Evolutionary conservation across 2,797 vertebrate genomes (phyloP), one percentile per base, ranked within the genome.

Genomic region (Eulemur mongoz): DNA sequence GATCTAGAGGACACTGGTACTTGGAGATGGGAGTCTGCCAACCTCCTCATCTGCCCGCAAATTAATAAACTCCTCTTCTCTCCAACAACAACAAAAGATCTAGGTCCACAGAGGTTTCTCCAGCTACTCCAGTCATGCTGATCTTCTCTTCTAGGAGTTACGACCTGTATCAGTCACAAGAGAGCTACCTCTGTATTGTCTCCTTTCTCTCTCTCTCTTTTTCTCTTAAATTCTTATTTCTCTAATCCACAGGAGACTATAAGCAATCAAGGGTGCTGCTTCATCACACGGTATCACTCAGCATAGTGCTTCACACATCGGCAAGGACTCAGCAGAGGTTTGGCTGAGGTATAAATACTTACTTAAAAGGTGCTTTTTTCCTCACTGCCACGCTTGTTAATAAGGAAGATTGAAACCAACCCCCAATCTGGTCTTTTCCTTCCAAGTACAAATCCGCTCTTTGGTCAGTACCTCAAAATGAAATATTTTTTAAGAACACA

Each of bases 391-490:
- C 99, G 4, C 99, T 99, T n/a, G 99, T 99, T 92, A 99, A 98
- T 23, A 99, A 98, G 12, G 99, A 99, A 1, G 99, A 99, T 93
- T 99, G 99, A 97, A 99, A 99, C 99, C 99, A 99, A 8, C 99
- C 99, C 40, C 99, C 99, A 1, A 99, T 98, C 94, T 99, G 99
- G 98, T 99, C 99, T 98, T 99, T 99, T 70, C 99, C 99, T 97
- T 99, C 99, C 87, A 99, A 89, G 79, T 99, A 99, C 0, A 98
- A 98, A 63, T 99, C 99, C 3, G 99, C 99, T 94, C 98, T 98
- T 93, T 99, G 98, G 86, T 99, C 99, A 0, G 99, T 70, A 97
- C 99, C 99, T 99, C 95, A 93, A 93, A 97, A 63, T 96, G 2
- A 79, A 81, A 88, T 43, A 95, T 4, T 67, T 65, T 59, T 18